A percentile compares a stretch with the other conserved stretches of the same genome.
Evolutionary conservation across 2,888 invertebrate species (phyloP).

Genomic region (Drosophila ustulata): DNA sequence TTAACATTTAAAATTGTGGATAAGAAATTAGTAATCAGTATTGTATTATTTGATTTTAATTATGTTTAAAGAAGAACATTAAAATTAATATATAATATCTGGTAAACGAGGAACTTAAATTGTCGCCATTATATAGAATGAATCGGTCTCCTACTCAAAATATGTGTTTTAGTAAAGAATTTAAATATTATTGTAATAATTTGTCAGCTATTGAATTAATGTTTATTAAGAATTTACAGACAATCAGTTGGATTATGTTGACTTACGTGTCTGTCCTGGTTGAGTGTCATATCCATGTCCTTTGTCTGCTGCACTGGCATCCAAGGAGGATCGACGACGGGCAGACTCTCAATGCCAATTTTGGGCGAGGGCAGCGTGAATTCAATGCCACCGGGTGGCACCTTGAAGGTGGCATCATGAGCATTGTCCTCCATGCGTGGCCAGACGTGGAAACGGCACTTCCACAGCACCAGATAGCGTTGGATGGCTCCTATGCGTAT

Average conservation of each 20-base stretch:
- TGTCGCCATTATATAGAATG: no score
- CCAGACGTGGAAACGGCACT: slow-evolving; percentile 99
- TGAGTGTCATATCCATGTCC: slow-evolving; percentile 99
- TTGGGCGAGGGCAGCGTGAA: slow-evolving; percentile 99
- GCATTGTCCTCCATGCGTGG: slow-evolving; percentile 99
- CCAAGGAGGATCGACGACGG: slow-evolving; percentile 99
- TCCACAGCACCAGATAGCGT: slow-evolving; percentile 97
- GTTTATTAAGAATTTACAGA: no score
- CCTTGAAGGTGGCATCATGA: slow-evolving; percentile 95
- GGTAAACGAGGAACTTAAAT: no score
- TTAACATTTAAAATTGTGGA: no score
- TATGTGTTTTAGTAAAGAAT: no score
- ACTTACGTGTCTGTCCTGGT: slow-evolving; percentile 97
- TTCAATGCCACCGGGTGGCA: slow-evolving; percentile 99
- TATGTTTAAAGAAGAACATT: no score
- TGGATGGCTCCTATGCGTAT: slow-evolving; percentile 93
- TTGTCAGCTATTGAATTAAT: no score
- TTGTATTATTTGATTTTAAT: no score
- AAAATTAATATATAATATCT: no score
- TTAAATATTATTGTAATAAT: no score
- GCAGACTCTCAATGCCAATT: slow-evolving; percentile 97
- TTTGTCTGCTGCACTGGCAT: slow-evolving; percentile 98
- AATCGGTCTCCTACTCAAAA: no score
- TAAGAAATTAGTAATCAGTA: no score
- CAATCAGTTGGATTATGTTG: background rate